Evolutionary conservation across 2,797 vertebrate genomes (phyloP).

Genomic region (Vipera ursinii): DNA sequence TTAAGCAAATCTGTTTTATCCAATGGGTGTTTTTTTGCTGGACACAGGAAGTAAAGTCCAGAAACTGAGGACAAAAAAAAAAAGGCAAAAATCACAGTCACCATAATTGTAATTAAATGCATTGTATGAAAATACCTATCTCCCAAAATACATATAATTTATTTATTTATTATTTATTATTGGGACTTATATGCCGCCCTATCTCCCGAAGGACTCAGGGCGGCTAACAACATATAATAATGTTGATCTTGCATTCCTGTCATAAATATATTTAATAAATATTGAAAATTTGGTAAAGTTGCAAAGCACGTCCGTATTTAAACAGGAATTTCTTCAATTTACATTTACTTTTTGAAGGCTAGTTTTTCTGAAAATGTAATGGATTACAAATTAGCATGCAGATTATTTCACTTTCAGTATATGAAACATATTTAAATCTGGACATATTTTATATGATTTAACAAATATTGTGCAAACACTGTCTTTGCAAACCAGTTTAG

Average conservation of each 20-base stretch:
- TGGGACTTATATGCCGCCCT: no score
- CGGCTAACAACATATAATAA: no score
- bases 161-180: no score
- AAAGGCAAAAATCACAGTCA: background rate
- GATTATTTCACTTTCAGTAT: background rate
- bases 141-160: background rate
- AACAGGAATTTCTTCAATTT: conserved; percentile 2
- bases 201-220: no score
- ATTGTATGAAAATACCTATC: background rate
- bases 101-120: background rate
- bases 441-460: conserved; percentile 38
- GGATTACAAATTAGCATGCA: conserved; percentile 22
- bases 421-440: conserved; percentile 21
- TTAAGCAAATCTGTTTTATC: background rate
- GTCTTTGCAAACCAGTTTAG: background rate
- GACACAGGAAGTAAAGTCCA: background rate
- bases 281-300: conserved; percentile 12
- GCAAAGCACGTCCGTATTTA: conserved; percentile 12
- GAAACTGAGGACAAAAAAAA: background rate
- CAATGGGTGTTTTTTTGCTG: no score
- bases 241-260: conserved; percentile 13
- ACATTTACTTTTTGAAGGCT: background rate
- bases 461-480: conserved; percentile 4
- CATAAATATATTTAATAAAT: background rate
- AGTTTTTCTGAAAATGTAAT: conserved; percentile 57